Evolutionary conservation across 2,113 vertebrate genomes (phyloP), one percentile per base, ranked within the genome.

Genomic region (Capreolus pygargus): DNA sequence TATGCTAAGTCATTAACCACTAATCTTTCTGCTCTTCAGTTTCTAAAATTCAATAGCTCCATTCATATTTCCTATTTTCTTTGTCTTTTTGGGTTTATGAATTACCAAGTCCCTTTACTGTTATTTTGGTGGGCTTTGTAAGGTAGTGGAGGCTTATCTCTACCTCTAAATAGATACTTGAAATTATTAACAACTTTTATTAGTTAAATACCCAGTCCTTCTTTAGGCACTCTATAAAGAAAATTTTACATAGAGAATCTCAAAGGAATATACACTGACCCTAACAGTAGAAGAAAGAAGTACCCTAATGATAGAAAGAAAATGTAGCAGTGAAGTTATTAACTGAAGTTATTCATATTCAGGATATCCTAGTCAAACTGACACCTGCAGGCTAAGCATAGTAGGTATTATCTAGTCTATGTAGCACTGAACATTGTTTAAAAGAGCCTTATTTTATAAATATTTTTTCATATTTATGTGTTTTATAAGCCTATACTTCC

Each of bases 41-140:
- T 92, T 92, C 45, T 92, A 85, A 94, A 92, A 83, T 83, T 64
- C 39, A 91, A 55, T 81, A 57, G 33, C 47, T 93, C 33, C 92
- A 43, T 78, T 47, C 36, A 30, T 33, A 33, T 47, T 30, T 33
- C 11, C 33, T 25, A 23, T 64, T 79, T 90, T 84, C 52, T 58
- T 92, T 85, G 47, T 86, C 58, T 50, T 87, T 91, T 95, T 36
- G 74, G 9, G 8, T 52, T 93, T 95, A 55, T 58, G 33, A 4
- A 30, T 85, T 78, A 54, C 55, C 4, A 78, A 45, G 79, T 43
- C 58, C 9, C 1, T 52, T 84, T 70, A 85, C 19, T 91, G 1
- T 55, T 67, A 54, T 87, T 86, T 90, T 84, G 64, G 61, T 95
- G 6, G 79, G 23, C 10, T 81, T 90, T 85, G 55, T n/a, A 61